Evolutionary conservation across 2,113 vertebrate genomes (phyloP), one percentile per base, ranked within the genome.

Genomic region (Climacteris rufus): DNA sequence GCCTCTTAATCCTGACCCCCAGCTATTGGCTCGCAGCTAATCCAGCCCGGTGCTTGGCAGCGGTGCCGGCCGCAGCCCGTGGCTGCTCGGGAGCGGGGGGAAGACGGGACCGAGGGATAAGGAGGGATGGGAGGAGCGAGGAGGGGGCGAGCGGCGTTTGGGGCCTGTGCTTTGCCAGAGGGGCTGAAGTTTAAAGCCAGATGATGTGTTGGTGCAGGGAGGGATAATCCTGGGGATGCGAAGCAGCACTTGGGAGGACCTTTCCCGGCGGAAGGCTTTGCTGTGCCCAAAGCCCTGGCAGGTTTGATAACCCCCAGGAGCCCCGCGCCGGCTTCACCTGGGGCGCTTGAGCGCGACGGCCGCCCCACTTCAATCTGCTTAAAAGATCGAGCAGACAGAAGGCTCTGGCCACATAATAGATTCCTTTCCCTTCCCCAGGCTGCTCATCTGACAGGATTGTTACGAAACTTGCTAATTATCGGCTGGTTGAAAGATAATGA

Each of bases 1-100:
- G 98, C 98, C 98, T 99, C 98, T 98, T 99, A 99, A 99, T 99
- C 99, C 99, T 99, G 98, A 99, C 99, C 99, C 98, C 97, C 98
- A 99, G 99, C 99, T 98, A 99, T 99, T 98, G 98, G 99, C 98
- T 99, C 97, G 95, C 98, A 98, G 98, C 98, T 99, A 99, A 99
- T 99, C 99, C 98, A 99, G 98, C 98, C 98, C 98, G 98, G 98
- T 98, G 99, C 98, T 99, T 98, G 97, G 98, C 98, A 98, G 98
- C 94, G 97, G 97, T 94, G 97, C 97, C 98, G 98, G 98, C 98
- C 98, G 97, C 98, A 98, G 98, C 98, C 98, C 93, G 87, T 92
- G 95, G 97, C 97, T 98, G 97, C 97, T 95, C 54, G 97, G 97
- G 97, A 96, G 81, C 96, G 10, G 90, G 89, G 91, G 90, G 91